Percentiles rank a stretch among this genome's conserved stretches.
Evolutionary conservation across 2,888 invertebrate genomes (phyloP).

Genomic region (Drosophila tripunctata): DNA sequence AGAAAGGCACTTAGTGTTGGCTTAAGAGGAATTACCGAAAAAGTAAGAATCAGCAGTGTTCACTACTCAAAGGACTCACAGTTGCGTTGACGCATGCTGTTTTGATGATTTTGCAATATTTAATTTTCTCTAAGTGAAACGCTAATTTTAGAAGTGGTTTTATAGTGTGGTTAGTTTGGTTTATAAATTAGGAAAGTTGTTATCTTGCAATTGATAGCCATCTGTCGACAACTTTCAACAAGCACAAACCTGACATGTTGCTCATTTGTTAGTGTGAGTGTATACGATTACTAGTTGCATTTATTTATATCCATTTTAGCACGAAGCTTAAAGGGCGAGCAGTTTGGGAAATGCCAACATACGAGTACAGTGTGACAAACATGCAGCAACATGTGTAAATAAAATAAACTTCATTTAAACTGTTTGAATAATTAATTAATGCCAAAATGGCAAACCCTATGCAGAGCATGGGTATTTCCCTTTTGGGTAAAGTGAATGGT

Average conservation of each 20-base stretch:
- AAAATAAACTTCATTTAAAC: constrained; percentile 75
- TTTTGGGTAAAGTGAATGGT: constrained; percentile 2
- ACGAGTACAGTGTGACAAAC: constrained; percentile 34
- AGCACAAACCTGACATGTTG: neutral
- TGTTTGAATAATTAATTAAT: constrained; percentile 78
- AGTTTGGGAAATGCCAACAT: neutral
- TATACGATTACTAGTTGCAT: constrained; percentile 26
- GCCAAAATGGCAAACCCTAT: constrained; percentile 47
- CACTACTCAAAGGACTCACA: neutral
- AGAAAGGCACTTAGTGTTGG: neutral
- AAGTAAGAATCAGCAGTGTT: no score
- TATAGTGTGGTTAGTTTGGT: neutral
- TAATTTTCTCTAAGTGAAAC: neutral
- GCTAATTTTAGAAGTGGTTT: neutral
- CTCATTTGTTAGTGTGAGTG: neutral
- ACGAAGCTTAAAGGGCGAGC: neutral
- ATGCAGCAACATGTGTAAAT: constrained; percentile 72
- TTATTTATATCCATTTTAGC: constrained; percentile 35
- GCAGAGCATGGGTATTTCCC: neutral
- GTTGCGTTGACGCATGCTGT: neutral
- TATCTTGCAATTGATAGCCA: neutral
- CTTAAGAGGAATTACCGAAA: no score
- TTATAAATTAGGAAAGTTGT: neutral
- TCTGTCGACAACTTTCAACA: neutral
- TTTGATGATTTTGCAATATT: neutral